A percentile compares a stretch with the other conserved stretches of the same genome.
phyloP scores from a whole-genome alignment of 2,113 vertebrate species.

The Silurus meridionalis region DNA sequence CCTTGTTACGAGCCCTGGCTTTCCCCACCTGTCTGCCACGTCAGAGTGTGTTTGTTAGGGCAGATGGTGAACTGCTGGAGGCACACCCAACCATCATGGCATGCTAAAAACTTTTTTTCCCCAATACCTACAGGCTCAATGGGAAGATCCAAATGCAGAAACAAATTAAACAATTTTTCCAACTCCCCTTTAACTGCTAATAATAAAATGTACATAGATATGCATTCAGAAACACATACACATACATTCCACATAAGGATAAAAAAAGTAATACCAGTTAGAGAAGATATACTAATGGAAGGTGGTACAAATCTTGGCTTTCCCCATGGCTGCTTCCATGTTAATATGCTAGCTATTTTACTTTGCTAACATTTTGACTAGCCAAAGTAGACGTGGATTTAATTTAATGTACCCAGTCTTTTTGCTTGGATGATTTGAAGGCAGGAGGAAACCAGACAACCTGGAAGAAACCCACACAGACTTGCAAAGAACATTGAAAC shows the following conservation, averaged over 20 bases:
- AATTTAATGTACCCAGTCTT: background rate
- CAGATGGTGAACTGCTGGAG: constrained; percentile 26
- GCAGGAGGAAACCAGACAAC: background rate
- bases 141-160: background rate
- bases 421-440: background rate
- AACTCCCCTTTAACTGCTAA: background rate
- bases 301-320: background rate
- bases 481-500: background rate
- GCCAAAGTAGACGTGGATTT: too few relatives aligned
- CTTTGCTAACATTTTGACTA: too few relatives aligned
- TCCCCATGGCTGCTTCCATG: background rate
- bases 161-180: background rate
- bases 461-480: background rate
- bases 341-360: background rate
- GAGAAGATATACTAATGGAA: background rate
- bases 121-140: background rate
- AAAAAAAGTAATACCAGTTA: background rate
- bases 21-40: background rate
- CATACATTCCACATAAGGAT: background rate
- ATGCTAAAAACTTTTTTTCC: background rate
- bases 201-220: background rate
- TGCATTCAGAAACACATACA: background rate
- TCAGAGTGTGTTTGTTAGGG: constrained; percentile 42
- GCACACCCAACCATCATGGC: background rate
- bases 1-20: background rate